These are phyloP conservation scores for Leptinotarsa undecemlineata DNA, from an alignment of 1,140 invertebrate species.

Conservation along the genomic window DNA sequence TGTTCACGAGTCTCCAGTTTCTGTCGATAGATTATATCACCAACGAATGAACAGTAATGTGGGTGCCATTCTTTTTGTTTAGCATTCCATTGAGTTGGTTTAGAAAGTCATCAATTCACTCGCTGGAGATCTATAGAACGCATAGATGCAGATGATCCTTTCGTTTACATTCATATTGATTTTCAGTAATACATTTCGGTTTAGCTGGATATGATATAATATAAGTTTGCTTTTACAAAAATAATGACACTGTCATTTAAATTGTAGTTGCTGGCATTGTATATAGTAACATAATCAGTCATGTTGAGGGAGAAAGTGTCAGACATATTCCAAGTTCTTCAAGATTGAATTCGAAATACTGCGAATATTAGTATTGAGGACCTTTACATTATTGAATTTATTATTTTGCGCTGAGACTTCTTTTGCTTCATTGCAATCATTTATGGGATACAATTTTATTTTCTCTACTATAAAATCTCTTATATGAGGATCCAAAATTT, in stretches of 20 bases:
- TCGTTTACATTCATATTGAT: not conserved
- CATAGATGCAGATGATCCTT: not conserved
- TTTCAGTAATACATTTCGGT: not conserved
- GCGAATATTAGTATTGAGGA: not conserved
- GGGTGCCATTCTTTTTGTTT: not conserved
- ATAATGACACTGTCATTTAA: not conserved
- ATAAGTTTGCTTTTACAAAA: not conserved
- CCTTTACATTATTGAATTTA: not conserved
- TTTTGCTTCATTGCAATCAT: not conserved
- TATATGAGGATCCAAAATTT: not conserved
- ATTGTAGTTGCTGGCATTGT: not conserved
- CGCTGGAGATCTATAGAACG: not conserved
- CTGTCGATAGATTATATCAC: not conserved
- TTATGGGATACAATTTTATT: not conserved
- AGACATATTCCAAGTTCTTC: not conserved
- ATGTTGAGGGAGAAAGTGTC: not conserved
- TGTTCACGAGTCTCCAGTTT: too few species aligned
- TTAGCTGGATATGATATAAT: not conserved
- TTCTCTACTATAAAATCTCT: not conserved
- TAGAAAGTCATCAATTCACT: not conserved
- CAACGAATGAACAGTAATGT: not conserved
- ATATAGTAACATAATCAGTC: not conserved
- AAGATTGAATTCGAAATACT: not conserved
- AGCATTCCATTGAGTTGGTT: not conserved
- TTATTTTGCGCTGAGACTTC: not conserved